Base-by-base conservation (phyloP, 2,888 invertebrate genomes). In the Drepana falcataria region DNA sequence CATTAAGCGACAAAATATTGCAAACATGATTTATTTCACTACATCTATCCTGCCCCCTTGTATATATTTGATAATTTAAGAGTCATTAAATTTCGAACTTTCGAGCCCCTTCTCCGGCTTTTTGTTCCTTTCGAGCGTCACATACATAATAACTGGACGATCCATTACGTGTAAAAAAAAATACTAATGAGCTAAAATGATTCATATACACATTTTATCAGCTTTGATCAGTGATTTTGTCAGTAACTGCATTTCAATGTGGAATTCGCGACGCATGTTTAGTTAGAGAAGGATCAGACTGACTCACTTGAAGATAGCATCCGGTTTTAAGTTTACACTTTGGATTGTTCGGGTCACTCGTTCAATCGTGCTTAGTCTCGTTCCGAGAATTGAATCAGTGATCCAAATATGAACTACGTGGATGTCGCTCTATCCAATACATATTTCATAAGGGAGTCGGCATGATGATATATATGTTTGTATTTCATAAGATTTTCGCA, bases 181-280 rank as follows among this genome's bases (percentile, higher is more conserved):
- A 55, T 1, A 61, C 61, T 59, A 63, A 65, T 65, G 54, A 66
- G 66, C 55, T 4, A 53, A 58, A 48, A 52, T 53, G 56, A 53
- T 53, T 55, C 55, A 55, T 49, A 48, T 34, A 4, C 33, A 49
- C 49, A 49, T 7, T 41, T 41, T 41, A 51, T 51, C 51, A 40
- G 40, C 4, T 51, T 21, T 21, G 21, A 41, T 41, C 34, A 7
- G 33, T 41, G 40, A 9, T 51, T 44, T 49, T 54, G 47, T 48
- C 48, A 47, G 37, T 47, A 49, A 54, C 47, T 48, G n/a, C 34
- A 44, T 37, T 52, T 52, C 44, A 35, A 44, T 47, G 37, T 33
- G 21, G 40, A 40, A 5, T 37, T 40, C 40, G 9, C 35, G 35
- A 35, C 48, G 9, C 44, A 44, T 44, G 44, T 9, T 44, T 44